Conservation (phyloP, 1,140 invertebrate genomes). For the Aphidius gifuensis region DNA sequence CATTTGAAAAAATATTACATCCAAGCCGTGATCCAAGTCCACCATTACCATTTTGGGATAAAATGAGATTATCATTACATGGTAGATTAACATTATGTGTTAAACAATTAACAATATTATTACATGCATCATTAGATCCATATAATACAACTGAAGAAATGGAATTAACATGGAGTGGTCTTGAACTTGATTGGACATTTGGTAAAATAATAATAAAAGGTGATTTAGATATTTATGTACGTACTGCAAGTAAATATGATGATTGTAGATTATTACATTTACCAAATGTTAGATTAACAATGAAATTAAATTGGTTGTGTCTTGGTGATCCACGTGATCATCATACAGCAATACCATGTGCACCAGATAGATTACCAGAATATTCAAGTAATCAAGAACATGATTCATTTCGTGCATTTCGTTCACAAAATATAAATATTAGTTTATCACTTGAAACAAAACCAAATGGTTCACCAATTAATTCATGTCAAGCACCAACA, state of each 20-base stretch:
- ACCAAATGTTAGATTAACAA: conserved; percentile 80
- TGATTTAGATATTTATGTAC: conserved; percentile 76
- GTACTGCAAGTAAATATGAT: conserved; percentile 98
- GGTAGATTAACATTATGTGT: conserved; percentile 86
- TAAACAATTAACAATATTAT: conserved; percentile 78
- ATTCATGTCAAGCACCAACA: conserved; percentile 66
- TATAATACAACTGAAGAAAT: conserved; percentile 99
- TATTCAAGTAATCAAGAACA: conserved; percentile 94
- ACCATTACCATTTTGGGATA: conserved; percentile 96
- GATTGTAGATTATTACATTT: conserved; percentile 90
- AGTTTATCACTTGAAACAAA: conserved; percentile 88
- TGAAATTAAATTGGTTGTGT: conserved; percentile 89
- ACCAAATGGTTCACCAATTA: conserved; percentile 57
- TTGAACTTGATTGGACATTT: conserved; percentile 94
- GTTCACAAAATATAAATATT: conserved; percentile 90
- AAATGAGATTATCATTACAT: conserved; percentile 88
- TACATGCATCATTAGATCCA: conserved; percentile 94
- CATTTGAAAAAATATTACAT: conserved; percentile 80
- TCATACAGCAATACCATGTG: conserved; percentile 93
- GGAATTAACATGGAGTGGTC: conserved; percentile 91
- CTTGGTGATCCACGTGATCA: conserved; percentile 93
- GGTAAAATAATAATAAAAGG: conserved; percentile 61
- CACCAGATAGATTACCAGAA: conserved; percentile 93
- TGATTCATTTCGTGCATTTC: conserved; percentile 85
- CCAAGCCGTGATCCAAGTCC: conserved; percentile 92